Evolutionary conservation across 2,888 invertebrate genomes (phyloP).

Genomic region (Itoplectis maculator): DNA sequence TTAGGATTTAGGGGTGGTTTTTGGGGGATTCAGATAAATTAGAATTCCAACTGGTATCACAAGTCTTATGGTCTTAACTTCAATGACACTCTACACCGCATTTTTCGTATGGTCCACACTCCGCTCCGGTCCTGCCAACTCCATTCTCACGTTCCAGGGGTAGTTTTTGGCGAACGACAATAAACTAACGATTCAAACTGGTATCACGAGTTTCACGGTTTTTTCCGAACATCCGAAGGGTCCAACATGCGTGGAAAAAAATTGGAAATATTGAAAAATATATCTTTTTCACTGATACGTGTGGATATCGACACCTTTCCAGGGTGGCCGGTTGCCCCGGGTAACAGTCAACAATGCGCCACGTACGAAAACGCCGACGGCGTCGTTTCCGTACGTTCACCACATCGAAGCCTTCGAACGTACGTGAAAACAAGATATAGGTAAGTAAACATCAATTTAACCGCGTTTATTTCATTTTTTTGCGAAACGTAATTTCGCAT

Average conservation of each 20-base stretch:
- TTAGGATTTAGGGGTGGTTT: background rate
- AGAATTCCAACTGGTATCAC: background rate
- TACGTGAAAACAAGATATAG: background rate
- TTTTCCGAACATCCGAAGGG: too few relatives aligned
- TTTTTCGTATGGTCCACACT: too few relatives aligned
- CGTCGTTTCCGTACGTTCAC: slow-evolving; percentile 51
- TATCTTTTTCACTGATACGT: slow-evolving; percentile 62
- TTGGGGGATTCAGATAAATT: slow-evolving; percentile 13
- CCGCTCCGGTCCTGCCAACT: too few relatives aligned
- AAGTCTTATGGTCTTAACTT: background rate
- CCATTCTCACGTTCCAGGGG: slow-evolving; percentile 29
- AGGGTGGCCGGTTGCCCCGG: slow-evolving; percentile 79
- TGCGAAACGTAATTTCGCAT: background rate
- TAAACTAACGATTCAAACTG: too few relatives aligned
- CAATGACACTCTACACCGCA: too few relatives aligned
- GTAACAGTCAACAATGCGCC: slow-evolving; percentile 82
- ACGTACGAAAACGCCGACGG: slow-evolving; percentile 68
- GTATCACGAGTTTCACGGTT: too few relatives aligned
- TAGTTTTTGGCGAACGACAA: slow-evolving; percentile 13
- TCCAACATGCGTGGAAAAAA: slow-evolving; percentile 6
- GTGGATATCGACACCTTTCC: slow-evolving; percentile 81
- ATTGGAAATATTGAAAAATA: slow-evolving; percentile 33
- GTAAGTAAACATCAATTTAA: background rate
- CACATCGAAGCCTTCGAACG: background rate
- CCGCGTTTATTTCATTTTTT: background rate